Base-by-base conservation (phyloP, 2,797 vertebrate genomes). In the Rousettus madagascariensis region DNA sequence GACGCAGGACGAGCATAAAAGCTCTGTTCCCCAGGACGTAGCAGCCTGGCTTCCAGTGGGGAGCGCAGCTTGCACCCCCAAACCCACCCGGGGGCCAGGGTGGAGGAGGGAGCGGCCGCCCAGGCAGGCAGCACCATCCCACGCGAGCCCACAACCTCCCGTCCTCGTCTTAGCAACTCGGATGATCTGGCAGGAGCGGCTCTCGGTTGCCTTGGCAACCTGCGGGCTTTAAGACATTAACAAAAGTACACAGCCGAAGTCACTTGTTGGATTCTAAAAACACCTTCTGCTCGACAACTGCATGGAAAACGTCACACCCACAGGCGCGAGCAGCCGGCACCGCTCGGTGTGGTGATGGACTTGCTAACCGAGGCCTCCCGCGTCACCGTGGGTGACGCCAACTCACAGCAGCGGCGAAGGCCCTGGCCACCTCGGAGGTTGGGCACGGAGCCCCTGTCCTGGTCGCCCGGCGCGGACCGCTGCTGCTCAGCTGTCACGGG, bases 181-280 rank as follows among this genome's bases (percentile, higher is more conserved):
- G 63, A n/a, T 86, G 82, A 74, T 57, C 91, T 59, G 0, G 49
- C 65, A 72, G 85, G 83, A 91, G 49, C 22, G 38, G 2, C 1
- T 43, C 3, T 15, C 2, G 0, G 97, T 97, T 97, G 97, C 95
- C 96, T 78, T 61, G 97, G 96, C 77, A 98, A 97, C 90, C 2
- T 55, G 28, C 0, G 17, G 79, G 94, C 53, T 78, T 93, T 26
- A 92, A 95, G 93, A 79, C 85, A 59, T 91, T 66, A 69, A 90
- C 93, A 95, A 96, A 88, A 72, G 88, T 92, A 95, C 94, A 83
- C 68, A 97, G 96, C 22, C 95, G n/a, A 65, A 95, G 92, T 95
- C 97, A 97, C 97, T 97, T 94, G 94, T 94, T 95, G 94, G 96
- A 96, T 66, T 57, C 92, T 74, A 92, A 82, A 97, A 96, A 96